Evolutionary conservation across 2,113 vertebrate genomes (phyloP), one percentile per base, ranked within the genome.

Genomic region (Talpa occidentalis): DNA sequence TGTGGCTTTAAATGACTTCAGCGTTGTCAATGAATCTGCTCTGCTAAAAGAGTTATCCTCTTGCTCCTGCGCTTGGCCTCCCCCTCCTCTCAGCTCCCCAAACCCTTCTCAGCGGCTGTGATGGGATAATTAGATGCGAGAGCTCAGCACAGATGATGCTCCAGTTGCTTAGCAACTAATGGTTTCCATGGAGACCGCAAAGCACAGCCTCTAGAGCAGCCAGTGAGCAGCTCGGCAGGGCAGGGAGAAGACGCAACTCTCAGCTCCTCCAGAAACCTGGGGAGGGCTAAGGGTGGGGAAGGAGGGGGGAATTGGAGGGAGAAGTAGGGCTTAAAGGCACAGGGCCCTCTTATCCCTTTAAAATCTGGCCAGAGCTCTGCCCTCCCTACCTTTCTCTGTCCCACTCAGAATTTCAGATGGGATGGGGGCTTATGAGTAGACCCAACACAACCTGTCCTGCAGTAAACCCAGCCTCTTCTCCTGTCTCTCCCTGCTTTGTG

Each of bases 131-230:
- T 98, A 98, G 98, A 98, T 99, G 98, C 94, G 95, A 99, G 98
- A 98, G 98, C 98, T 98, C 98, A 97, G 98, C 95, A 93, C 98
- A 98, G 98, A 98, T 98, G 98, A 99, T 99, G 98, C 98, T 98
- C 97, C 98, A 97, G 99, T 99, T 98, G 98, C 99, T 98, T 99
- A 98, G 99, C 98, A 99, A 99, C 98, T 98, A 98, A 99, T 98
- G 98, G 99, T 99, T 99, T 99, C 99, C 98, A 98, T 98, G 98
- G 99, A 98, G 98, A 99, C 94, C 93, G 98, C 97, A 98, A 98
- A 98, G 98, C 98, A 97, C 97, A 98, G 98, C 98, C 98, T 98
- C 98, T 97, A 35, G 98, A 98, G 98, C 98, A 98, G 98, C 95
- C 97, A 98, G 96, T 97, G 97, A 99, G 98, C 98, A 98, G 98